phyloP scores from a whole-genome alignment of 1,140 invertebrate genomes.

The Ips typographus region DNA sequence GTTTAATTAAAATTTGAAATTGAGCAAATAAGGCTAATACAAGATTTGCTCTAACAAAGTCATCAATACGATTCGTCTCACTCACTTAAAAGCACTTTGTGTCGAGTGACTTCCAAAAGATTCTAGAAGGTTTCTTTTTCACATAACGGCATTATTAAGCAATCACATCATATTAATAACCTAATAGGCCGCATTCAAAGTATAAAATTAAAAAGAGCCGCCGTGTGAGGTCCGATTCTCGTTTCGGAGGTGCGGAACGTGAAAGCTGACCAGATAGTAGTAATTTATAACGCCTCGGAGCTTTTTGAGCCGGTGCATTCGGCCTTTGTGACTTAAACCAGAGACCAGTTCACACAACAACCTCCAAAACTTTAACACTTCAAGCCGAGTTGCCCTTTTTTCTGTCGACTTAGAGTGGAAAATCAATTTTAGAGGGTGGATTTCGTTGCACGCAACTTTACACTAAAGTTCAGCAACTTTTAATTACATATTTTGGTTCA shows the following conservation, averaged over 20 bases:
- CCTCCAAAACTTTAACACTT: too few species aligned
- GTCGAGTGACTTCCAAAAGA: neutral
- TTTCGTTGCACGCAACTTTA: constrained; percentile 13
- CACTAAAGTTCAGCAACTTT: constrained; percentile 15
- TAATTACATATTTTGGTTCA: constrained; percentile 15
- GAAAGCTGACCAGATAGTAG: constrained; percentile 25
- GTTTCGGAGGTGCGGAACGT: constrained; percentile 33
- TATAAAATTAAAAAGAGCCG: constrained; percentile 36
- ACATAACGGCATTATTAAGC: constrained; percentile 31
- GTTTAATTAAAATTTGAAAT: too few species aligned
- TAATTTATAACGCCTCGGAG: constrained; percentile 32
- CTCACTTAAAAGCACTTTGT: neutral
- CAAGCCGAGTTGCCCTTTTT: too few species aligned
- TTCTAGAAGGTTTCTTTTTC: neutral
- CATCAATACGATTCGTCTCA: too few species aligned
- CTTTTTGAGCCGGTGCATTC: constrained; percentile 6
- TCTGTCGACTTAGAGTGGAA: neutral
- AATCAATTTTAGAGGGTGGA: constrained; percentile 23
- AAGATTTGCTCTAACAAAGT: too few species aligned
- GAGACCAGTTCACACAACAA: constrained; percentile 7
- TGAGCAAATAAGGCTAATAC: too few species aligned
- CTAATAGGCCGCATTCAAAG: constrained; percentile 30
- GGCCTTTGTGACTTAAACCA: constrained; percentile 1
- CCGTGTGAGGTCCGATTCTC: constrained; percentile 34
- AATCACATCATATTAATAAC: constrained; percentile 37